Conservation (phyloP, 2,113 vertebrate genomes). For the Candoia aspera region DNA sequence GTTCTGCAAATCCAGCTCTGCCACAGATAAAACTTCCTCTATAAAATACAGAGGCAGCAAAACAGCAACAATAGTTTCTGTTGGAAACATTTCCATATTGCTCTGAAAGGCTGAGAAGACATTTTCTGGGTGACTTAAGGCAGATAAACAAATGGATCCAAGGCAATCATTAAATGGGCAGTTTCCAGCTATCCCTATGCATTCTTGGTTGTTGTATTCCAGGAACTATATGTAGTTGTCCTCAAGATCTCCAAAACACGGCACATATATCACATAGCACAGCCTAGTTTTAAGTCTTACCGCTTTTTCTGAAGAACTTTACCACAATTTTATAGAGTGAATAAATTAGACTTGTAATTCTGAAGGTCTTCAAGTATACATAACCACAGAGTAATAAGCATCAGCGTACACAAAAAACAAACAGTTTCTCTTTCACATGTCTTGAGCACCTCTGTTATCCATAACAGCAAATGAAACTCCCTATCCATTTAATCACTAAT, state of each 20-base stretch:
- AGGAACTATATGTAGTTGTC: not conserved
- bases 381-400: not conserved
- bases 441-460: not conserved
- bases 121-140: not conserved
- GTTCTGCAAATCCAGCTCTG: not conserved
- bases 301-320: not conserved
- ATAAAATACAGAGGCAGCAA: not conserved
- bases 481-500: not conserved
- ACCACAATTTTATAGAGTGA: not conserved
- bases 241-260: not conserved
- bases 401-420: not conserved
- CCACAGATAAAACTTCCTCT: not conserved
- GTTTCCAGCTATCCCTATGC: not conserved
- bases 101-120: not conserved
- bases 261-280: not conserved
- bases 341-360: not conserved
- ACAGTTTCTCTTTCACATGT: not conserved
- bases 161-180: not conserved
- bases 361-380: not conserved
- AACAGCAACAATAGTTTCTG: not conserved
- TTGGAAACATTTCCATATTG: not conserved
- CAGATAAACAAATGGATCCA: not conserved
- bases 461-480: not conserved
- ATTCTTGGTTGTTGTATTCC: not conserved
- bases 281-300: not conserved